Evolutionary conservation across 2,113 vertebrate genomes (phyloP).

Genomic region (Zootoca vivipara): DNA sequence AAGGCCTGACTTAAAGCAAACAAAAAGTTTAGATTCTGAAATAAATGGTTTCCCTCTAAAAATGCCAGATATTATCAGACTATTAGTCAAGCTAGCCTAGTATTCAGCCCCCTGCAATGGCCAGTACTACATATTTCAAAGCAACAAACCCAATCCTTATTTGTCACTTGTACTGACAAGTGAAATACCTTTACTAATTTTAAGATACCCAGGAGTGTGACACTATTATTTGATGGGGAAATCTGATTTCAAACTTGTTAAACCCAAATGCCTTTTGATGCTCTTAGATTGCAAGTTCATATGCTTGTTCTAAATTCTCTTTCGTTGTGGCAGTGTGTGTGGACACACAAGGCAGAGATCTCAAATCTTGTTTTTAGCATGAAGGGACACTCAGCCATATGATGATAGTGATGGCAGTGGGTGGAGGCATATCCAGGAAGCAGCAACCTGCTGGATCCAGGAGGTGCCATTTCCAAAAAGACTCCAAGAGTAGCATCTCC

Average conservation of each 20-base stretch:
- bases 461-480: neutral
- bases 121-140: conserved; percentile 16
- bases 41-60: conserved; percentile 3
- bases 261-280: conserved; percentile 1
- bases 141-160: neutral
- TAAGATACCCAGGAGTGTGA: conserved; percentile 10
- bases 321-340: neutral
- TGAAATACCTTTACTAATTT: conserved; percentile 15
- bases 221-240: conserved; percentile 13
- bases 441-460: neutral
- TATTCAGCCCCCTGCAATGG: neutral
- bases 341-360: neutral
- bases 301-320: neutral
- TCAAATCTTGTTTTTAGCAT: neutral
- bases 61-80: conserved; percentile 16
- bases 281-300: neutral
- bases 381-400: neutral
- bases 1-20: neutral
- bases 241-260: conserved; percentile 10
- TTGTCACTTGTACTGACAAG: neutral
- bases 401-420: neutral
- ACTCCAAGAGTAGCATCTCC: neutral
- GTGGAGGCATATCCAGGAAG: neutral
- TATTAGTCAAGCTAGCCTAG: conserved; percentile 3
- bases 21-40: neutral